A percentile compares a stretch with the other conserved stretches of the same genome.
Evolutionary conservation across 2,888 invertebrate species (phyloP).

Genomic region (Mesorhabditis belari): DNA sequence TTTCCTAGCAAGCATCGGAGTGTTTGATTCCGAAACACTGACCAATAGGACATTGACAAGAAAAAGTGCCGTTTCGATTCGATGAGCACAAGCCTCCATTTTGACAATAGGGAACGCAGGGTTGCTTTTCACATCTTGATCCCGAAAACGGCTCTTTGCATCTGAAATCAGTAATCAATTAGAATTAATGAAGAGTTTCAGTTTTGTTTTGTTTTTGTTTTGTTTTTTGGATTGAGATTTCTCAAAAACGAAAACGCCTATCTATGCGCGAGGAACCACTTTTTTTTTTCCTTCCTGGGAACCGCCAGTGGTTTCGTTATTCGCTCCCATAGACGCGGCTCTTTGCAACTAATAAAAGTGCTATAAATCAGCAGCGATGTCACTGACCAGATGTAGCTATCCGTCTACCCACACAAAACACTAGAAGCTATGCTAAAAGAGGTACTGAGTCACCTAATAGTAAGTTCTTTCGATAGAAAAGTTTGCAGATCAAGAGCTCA

Average conservation of each 20-base stretch:
- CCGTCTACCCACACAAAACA: not conserved
- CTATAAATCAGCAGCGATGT: not conserved
- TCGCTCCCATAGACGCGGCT: not conserved
- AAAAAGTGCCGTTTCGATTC: not conserved
- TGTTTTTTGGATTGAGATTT: not conserved
- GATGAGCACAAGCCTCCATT: not conserved
- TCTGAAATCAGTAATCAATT: not conserved
- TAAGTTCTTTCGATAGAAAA: not conserved
- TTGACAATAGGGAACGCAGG: not conserved
- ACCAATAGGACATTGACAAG: not conserved
- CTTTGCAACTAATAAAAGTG: not conserved
- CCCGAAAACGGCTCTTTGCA: not conserved
- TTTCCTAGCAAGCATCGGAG: no score
- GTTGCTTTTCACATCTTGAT: not conserved
- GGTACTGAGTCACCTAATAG: not conserved
- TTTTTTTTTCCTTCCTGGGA: not conserved
- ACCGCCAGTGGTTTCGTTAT: not conserved
- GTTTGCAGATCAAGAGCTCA: not conserved
- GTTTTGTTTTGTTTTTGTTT: not conserved
- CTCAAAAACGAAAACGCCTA: not conserved
- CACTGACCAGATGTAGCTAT: not conserved
- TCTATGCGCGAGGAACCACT: not conserved
- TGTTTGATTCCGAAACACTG: not conserved
- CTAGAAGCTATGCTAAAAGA: not conserved
- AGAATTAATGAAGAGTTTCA: no score